Base-by-base conservation (phyloP, 1,140 invertebrate genomes). In the Melitaea cinxia region DNA sequence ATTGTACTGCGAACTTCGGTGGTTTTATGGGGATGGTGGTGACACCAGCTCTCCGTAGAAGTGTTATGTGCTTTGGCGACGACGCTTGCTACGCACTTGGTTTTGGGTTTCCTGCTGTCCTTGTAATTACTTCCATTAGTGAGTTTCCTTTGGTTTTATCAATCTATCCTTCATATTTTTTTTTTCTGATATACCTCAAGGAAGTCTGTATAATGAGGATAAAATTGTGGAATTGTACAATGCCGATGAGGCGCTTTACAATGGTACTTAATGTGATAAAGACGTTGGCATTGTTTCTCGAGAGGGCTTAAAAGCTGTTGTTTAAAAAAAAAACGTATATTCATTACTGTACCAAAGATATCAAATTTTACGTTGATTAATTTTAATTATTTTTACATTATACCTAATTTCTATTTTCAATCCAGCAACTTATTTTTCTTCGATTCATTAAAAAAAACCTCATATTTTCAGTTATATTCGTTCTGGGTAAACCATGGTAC, bases 1-100 rank as follows among this genome's bases (percentile, higher is more conserved):
- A 96, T 78, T 95, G 95, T 76, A 93, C 93, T n/a, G 96, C 96
- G 69, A 97, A 97, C 80, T 82, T 95, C 28, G 96, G 96, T 15
- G 94, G 94, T 28, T 93, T 96, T 62, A 85, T 96, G 54, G 95
- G 95, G 0, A 96, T 95, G 73, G 91, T 96, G 28, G 65, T 96
- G 0, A 96, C 95, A 0, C 96, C 96, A 0, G 92, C 95, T 17
- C 86, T 97, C n/a, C 88, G 93, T 56, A 92, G 93, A 71, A 93
- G 94, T 73, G 89, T 95, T 1, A 91, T 93, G 60, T 97, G 96
- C 84, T 95, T 96, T 75, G 94, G 93, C 0, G 92, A 94, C 39
- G 94, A 95, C 65, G 92, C 93, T 10, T 97, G 96, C 80, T 97
- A 96, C 81, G 92, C 95, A 3, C 81, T 96, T 12, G 95, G 95